A percentile compares a stretch with the other conserved stretches of the same genome.
Evolutionary conservation across 2,888 invertebrate species (phyloP).

Genomic region (Saturnia japonica): DNA sequence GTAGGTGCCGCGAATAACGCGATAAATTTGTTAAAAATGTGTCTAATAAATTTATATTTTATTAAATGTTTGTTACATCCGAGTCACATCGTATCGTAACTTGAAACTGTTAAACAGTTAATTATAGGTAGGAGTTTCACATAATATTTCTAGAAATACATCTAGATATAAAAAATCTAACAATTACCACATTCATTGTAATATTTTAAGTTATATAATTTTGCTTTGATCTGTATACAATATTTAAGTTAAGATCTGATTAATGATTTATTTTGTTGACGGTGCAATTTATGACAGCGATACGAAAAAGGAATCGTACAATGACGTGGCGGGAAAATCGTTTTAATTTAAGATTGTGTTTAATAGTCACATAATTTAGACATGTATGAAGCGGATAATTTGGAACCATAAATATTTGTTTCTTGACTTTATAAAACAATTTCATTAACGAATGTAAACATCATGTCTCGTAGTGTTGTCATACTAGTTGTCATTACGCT

Average conservation of each 20-base stretch:
- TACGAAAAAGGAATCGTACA: background rate
- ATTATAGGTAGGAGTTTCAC: constrained; percentile 69
- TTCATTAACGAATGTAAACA: too few relatives aligned
- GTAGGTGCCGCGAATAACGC: constrained; percentile 27
- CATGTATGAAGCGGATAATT: background rate
- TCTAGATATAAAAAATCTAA: constrained; percentile 72
- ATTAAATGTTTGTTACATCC: constrained; percentile 17
- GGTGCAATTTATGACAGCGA: constrained; percentile 49
- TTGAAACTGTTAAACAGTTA: constrained; percentile 72
- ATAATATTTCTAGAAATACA: constrained; percentile 54
- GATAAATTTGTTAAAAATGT: constrained; percentile 11
- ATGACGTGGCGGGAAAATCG: background rate
- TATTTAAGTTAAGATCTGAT: constrained; percentile 71
- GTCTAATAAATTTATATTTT: constrained; percentile 18
- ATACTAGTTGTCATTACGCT: background rate
- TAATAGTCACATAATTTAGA: background rate
- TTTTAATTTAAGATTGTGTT: background rate
- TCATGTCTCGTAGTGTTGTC: too few relatives aligned
- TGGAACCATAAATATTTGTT: background rate
- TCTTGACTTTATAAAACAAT: background rate
- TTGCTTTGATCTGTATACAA: constrained; percentile 79
- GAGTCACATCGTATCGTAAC: constrained; percentile 39
- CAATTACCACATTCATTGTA: constrained; percentile 71
- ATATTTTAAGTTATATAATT: constrained; percentile 74
- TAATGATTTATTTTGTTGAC: constrained; percentile 39